Conservation (phyloP, 2,113 vertebrate species). For the Mormoops blainvillei region DNA sequence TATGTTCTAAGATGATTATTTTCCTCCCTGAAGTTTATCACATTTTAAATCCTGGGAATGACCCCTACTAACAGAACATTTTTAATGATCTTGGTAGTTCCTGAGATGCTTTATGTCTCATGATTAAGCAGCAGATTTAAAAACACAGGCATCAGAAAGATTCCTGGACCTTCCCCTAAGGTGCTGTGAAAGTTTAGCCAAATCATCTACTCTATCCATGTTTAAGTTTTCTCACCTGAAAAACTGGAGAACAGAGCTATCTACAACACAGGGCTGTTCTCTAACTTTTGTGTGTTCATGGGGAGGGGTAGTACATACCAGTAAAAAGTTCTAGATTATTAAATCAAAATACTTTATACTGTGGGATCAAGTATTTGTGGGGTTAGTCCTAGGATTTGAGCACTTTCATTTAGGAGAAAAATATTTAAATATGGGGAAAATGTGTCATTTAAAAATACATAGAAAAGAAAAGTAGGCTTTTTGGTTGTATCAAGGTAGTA, state of each 20-base stretch:
- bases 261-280: not conserved
- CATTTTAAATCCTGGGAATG: constrained; percentile 50
- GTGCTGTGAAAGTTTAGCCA: not conserved
- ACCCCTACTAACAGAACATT: constrained; percentile 28
- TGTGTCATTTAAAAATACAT: not conserved
- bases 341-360: not conserved
- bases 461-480: not conserved
- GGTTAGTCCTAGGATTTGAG: not conserved
- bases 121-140: constrained; percentile 35
- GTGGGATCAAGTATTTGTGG: not conserved
- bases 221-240: not conserved
- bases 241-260: not conserved
- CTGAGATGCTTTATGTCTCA: constrained; percentile 9
- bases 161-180: not conserved
- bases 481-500: not conserved
- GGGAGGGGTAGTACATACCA: not conserved
- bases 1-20: constrained; percentile 44
- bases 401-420: not conserved
- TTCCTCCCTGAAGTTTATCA: constrained; percentile 45
- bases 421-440: not conserved
- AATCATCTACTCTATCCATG: not conserved
- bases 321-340: not conserved
- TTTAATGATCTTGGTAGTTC: constrained; percentile 58
- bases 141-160: not conserved
- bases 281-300: not conserved